phyloP scores from a whole-genome alignment of 2,113 vertebrate species.

The Marmota monax region DNA sequence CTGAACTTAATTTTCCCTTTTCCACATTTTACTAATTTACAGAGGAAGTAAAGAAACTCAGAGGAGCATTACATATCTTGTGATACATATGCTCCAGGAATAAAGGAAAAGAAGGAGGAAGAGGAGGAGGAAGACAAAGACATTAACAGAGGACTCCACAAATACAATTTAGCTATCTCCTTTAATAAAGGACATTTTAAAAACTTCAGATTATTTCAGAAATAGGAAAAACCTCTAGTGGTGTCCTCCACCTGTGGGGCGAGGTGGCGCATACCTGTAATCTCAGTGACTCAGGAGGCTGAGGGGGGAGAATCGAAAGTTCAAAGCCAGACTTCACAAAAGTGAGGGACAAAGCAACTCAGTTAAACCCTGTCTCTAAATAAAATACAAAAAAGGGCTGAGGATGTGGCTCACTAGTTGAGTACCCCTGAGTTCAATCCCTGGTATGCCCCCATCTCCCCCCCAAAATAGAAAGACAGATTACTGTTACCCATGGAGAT shows the following conservation, averaged over 20 bases:
- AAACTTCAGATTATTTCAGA: not conserved
- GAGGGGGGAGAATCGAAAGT: too few species aligned
- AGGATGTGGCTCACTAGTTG: too few species aligned
- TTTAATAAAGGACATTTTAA: not conserved
- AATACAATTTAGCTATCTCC: not conserved
- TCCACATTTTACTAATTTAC: not conserved
- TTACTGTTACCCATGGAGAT: not conserved
- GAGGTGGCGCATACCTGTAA: too few species aligned
- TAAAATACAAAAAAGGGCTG: too few species aligned
- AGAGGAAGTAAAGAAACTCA: not conserved
- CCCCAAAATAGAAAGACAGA: not conserved
- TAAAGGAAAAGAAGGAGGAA: not conserved
- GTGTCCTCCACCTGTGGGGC: accelerated
- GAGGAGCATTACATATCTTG: not conserved
- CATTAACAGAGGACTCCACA: not conserved
- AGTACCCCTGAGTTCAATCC: too few species aligned
- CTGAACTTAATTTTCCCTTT: not conserved
- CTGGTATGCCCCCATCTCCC: too few species aligned
- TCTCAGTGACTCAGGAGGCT: too few species aligned
- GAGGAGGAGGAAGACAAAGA: not conserved
- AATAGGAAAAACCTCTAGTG: not conserved
- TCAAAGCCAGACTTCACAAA: too few species aligned
- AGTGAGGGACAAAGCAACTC: too few species aligned
- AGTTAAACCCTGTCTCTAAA: too few species aligned
- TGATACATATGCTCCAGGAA: not conserved